Evolutionary conservation across 2,797 vertebrate species (phyloP).

Genomic region (Betta splendens): DNA sequence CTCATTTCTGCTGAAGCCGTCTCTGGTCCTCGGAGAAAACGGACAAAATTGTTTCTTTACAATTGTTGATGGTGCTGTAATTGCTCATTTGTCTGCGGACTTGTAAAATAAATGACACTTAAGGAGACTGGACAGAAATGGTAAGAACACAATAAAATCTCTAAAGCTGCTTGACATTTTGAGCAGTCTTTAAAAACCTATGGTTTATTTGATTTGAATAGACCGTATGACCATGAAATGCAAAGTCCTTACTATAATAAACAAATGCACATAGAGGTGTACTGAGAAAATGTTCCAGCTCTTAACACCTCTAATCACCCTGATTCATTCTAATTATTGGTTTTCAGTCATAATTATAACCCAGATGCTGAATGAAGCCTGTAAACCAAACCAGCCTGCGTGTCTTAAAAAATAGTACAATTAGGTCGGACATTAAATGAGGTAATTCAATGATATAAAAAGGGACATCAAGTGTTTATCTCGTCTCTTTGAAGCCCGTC

Average conservation of each 20-base stretch:
- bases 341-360: neutral
- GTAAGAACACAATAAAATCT: neutral
- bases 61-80: neutral
- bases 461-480: neutral
- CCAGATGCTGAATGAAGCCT: neutral
- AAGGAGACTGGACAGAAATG: neutral
- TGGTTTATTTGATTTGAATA: neutral
- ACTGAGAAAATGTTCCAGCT: neutral
- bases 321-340: neutral
- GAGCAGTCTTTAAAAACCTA: neutral
- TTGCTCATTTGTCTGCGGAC: constrained; percentile 4
- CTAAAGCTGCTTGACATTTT: neutral
- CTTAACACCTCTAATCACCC: neutral
- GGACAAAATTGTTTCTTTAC: constrained; percentile 10
- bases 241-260: neutral
- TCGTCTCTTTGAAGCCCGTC: constrained; percentile 7
- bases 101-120: constrained; percentile 19
- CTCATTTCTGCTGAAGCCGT: constrained; percentile 4
- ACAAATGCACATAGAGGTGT: neutral
- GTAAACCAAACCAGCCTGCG: neutral
- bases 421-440: too few relatives aligned
- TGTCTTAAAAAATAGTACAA: too few relatives aligned
- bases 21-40: neutral
- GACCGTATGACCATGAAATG: too few relatives aligned
- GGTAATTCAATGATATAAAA: neutral